Percentiles rank a stretch among this genome's conserved stretches.
Conservation (phyloP, 2,888 invertebrate genomes). For the Ennomos erosarius region DNA sequence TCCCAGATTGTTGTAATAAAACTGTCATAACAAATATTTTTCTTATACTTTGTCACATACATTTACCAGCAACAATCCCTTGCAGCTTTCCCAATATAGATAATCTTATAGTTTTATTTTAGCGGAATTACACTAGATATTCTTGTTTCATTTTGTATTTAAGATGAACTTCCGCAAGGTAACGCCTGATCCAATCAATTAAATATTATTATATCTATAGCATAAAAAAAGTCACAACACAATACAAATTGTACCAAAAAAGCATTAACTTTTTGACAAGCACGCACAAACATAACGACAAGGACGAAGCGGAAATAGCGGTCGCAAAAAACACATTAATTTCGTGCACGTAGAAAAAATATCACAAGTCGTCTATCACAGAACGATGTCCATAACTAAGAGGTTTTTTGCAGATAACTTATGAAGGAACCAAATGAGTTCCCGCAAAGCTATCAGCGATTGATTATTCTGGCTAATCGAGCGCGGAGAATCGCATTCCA, state of each 20-base stretch:
- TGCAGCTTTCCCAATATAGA: too few relatives aligned
- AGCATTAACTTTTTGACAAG: conserved; percentile 6
- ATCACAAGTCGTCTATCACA: conserved; percentile 21
- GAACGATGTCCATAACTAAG: conserved; percentile 24
- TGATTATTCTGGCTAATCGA: conserved; percentile 35
- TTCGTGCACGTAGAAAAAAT: conserved; percentile 22
- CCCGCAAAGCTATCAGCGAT: conserved; percentile 26
- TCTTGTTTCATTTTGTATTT: too few relatives aligned
- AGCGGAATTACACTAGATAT: too few relatives aligned
- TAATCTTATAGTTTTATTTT: too few relatives aligned
- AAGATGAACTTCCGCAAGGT: too few relatives aligned
- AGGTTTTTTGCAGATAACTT: conserved; percentile 32
- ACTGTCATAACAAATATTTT: too few relatives aligned
- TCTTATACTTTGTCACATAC: too few relatives aligned
- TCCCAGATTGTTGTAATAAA: too few relatives aligned
- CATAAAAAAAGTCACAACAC: too few relatives aligned
- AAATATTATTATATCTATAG: too few relatives aligned
- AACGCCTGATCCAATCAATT: too few relatives aligned
- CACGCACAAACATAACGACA: conserved; percentile 5
- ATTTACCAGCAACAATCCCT: too few relatives aligned
- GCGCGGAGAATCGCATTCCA: conserved; percentile 23
- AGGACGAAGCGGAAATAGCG: conserved; percentile 15
- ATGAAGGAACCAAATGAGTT: conserved; percentile 30
- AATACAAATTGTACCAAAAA: background rate
- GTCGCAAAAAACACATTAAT: conserved; percentile 24